A percentile compares a stretch with the other conserved stretches of the same genome.
These are phyloP conservation scores for Cataglyphis rosenhaueri DNA, from an alignment of 2,888 invertebrate species.

Conservation along the genomic window DNA sequence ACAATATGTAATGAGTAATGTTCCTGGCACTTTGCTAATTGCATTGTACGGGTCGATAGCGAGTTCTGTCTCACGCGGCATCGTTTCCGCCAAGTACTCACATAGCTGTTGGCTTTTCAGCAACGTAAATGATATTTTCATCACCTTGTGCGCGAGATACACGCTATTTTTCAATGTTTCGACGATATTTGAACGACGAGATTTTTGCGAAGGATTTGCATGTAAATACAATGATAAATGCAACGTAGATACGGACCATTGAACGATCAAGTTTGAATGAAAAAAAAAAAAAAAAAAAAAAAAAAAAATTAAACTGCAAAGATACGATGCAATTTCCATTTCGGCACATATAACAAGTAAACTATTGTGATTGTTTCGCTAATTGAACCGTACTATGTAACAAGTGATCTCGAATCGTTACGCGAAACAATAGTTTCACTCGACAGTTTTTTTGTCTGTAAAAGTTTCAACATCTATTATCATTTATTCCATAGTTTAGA, in stretches of 20 bases:
- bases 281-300: slow-evolving; percentile 38
- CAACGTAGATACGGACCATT: slow-evolving; percentile 24
- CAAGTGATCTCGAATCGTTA: slow-evolving; percentile 19
- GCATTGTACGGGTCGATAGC: slow-evolving; percentile 61
- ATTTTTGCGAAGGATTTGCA: slow-evolving; percentile 21
- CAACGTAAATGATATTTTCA: slow-evolving; percentile 14
- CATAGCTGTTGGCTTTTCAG: background rate
- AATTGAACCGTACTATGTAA: slow-evolving; percentile 30
- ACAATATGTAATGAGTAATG: slow-evolving; percentile 71
- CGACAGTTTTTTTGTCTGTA: background rate
- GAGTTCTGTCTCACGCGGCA: slow-evolving; percentile 30
- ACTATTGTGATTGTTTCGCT: slow-evolving; percentile 41
- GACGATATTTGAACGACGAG: slow-evolving; percentile 14
- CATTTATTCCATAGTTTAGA: background rate
- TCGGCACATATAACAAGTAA: slow-evolving; percentile 23
- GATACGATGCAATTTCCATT: slow-evolving; percentile 25
- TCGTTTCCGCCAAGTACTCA: slow-evolving; percentile 38
- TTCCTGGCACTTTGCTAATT: slow-evolving; percentile 76
- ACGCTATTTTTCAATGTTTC: slow-evolving; percentile 11
- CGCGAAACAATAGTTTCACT: background rate
- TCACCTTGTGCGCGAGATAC: background rate
- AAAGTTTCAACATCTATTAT: background rate
- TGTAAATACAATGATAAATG: slow-evolving; percentile 23
- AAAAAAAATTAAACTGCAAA: background rate
- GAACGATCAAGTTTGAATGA: slow-evolving; percentile 34